These are phyloP conservation scores for Bubalus kerabau DNA, from an alignment of 2,113 vertebrate species.

Conservation along the genomic window DNA sequence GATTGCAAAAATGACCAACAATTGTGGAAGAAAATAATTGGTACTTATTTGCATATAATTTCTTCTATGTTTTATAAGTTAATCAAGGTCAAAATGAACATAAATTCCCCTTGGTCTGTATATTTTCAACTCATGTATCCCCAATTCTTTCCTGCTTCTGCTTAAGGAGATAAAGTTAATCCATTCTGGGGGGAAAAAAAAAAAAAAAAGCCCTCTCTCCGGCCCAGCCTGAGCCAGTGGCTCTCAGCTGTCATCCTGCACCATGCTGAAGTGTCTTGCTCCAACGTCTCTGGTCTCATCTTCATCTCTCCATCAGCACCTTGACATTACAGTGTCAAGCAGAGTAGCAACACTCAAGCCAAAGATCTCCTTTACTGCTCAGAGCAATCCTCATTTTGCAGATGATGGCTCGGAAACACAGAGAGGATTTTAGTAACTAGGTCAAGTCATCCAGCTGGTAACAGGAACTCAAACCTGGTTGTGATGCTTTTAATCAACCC, in stretches of 20 bases:
- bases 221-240: background rate
- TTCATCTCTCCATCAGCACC: background rate
- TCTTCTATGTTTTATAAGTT: constrained; percentile 46
- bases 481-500: background rate
- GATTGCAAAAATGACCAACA: background rate
- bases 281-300: background rate
- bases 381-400: background rate
- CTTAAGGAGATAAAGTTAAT: background rate
- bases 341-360: background rate
- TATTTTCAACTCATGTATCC: background rate
- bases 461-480: background rate
- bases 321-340: background rate
- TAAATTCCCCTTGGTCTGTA: background rate
- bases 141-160: background rate
- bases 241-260: background rate
- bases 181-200: background rate
- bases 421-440: background rate
- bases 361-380: background rate
- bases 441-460: background rate
- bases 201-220: background rate
- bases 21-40: constrained; percentile 41
- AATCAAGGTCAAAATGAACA: constrained; percentile 42
- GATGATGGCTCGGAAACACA: background rate
- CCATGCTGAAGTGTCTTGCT: background rate
- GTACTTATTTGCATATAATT: constrained; percentile 46